Percentiles rank a stretch among this genome's conserved stretches.
phyloP scores from a whole-genome alignment of 2,113 vertebrate genomes.

The Phocoena sinus region DNA sequence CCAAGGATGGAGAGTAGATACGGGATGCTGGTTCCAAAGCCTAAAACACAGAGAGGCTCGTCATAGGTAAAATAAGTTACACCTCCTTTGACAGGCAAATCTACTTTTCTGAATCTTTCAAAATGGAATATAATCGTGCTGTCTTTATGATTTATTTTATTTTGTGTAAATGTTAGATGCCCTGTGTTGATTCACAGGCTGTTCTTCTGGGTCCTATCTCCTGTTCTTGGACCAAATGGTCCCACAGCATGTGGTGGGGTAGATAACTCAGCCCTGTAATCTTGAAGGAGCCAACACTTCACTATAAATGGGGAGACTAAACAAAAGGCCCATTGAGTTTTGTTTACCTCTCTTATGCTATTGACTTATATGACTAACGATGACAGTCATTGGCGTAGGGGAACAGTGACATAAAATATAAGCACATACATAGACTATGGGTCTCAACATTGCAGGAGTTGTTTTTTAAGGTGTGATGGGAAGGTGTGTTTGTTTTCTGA shows the following conservation, averaged over 20 bases:
- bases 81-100: background rate
- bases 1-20: background rate
- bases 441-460: background rate
- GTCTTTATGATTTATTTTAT: background rate
- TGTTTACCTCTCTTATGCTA: background rate
- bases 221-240: background rate
- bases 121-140: background rate
- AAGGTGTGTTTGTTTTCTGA: background rate
- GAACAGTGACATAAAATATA: background rate
- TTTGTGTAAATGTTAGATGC: background rate
- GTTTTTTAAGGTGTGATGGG: background rate
- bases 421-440: background rate
- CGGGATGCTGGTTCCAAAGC: background rate
- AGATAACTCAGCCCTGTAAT: background rate
- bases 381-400: background rate
- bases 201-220: background rate
- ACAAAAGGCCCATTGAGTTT: background rate
- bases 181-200: background rate
- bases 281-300: background rate
- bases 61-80: background rate
- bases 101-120: background rate
- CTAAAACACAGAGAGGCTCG: background rate
- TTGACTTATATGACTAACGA: conserved; percentile 17
- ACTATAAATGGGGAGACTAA: background rate
- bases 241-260: background rate